Conservation (phyloP, 2,113 vertebrate genomes). For the Carlito syrichta region DNA sequence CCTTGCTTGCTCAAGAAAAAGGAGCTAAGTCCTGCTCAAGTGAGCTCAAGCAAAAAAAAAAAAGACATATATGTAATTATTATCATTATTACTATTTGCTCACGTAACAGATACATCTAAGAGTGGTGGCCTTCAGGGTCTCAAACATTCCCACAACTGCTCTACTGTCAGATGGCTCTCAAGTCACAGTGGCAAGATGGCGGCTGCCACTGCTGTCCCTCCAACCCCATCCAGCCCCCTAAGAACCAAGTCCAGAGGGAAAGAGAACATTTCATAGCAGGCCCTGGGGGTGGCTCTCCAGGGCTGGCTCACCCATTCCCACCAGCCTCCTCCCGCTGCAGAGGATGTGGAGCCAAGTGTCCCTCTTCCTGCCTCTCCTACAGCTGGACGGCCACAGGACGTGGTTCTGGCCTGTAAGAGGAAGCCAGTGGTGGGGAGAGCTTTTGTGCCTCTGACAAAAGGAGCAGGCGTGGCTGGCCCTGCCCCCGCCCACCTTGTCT, state of each 20-base stretch:
- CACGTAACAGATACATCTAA: not conserved
- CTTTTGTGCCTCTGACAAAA: not conserved
- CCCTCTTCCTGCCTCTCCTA: not conserved
- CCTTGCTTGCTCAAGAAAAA: not conserved
- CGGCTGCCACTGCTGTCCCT: not conserved
- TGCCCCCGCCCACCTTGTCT: not conserved
- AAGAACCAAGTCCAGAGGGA: not conserved
- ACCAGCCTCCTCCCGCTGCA: not conserved
- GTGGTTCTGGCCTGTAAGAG: not conserved
- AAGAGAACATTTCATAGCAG: not conserved
- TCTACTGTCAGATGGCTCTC: not conserved
- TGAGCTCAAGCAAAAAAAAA: not conserved
- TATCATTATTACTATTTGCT: not conserved
- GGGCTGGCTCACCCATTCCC: not conserved
- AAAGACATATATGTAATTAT: not conserved
- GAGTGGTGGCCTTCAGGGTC: not conserved
- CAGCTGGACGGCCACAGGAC: not conserved
- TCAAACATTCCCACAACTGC: not conserved
- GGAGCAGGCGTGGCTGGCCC: not conserved
- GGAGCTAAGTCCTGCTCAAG: not conserved
- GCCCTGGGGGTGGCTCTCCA: not conserved
- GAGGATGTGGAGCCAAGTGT: not conserved
- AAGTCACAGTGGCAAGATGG: not conserved
- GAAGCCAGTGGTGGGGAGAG: not conserved
- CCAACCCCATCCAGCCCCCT: rapidly evolving